phyloP scores from a whole-genome alignment of 2,888 invertebrate species.

The Pilophorus perplexus region DNA sequence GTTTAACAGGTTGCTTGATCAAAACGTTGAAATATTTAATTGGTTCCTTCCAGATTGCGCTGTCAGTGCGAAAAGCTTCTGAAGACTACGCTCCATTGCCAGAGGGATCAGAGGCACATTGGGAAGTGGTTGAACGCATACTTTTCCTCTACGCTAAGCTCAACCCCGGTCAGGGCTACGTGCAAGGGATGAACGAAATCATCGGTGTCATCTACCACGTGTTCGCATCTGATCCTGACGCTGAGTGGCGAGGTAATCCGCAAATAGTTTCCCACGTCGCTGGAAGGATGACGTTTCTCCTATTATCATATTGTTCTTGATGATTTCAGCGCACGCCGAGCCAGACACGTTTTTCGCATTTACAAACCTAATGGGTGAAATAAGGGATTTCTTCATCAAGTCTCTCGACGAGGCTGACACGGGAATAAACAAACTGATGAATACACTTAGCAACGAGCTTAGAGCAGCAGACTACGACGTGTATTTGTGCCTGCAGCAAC shows the following conservation, averaged over 20 bases:
- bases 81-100: conserved; percentile 81
- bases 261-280: conserved; percentile 28
- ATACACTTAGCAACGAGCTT: conserved; percentile 70
- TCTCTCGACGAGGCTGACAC: conserved; percentile 86
- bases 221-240: conserved; percentile 85
- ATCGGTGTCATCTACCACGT: conserved; percentile 97
- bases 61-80: conserved; percentile 71
- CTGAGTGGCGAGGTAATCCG: conserved; percentile 73
- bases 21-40: too few species aligned
- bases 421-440: conserved; percentile 90
- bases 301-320: neutral
- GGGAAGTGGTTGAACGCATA: conserved; percentile 97
- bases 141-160: conserved; percentile 96
- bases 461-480: conserved; percentile 73
- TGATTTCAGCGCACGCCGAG: conserved; percentile 90
- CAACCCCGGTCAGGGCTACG: conserved; percentile 94
- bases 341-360: conserved; percentile 98
- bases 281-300: neutral
- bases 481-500: conserved; percentile 71
- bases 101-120: conserved; percentile 92
- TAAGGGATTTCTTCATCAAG: conserved; percentile 95
- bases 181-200: conserved; percentile 99
- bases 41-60: conserved; percentile 59
- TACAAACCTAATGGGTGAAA: conserved; percentile 96
- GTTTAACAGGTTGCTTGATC: too few species aligned